Conservation (phyloP, 2,113 vertebrate species). For the Oxygymnocypris stewartii region DNA sequence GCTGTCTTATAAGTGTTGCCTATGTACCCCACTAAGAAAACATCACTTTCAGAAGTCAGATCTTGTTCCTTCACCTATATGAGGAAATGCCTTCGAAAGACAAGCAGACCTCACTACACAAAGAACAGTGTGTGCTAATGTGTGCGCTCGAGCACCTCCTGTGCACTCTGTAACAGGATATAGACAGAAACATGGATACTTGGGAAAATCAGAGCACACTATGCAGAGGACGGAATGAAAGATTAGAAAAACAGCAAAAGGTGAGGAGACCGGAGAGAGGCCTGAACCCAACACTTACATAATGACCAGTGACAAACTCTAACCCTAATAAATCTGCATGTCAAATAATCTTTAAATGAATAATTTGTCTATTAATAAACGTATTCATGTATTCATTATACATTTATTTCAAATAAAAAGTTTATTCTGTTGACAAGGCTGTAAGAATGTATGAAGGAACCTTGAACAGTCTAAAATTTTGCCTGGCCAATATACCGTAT, state of each 20-base stretch:
- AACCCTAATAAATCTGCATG: not conserved
- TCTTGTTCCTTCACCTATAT: slow-evolving; percentile 67
- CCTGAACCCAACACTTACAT: not conserved
- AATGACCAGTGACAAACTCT: slow-evolving; percentile 2
- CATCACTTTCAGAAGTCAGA: slow-evolving; percentile 75
- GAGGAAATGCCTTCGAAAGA: slow-evolving; percentile 50
- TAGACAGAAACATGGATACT: slow-evolving; percentile 33
- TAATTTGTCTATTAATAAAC: not conserved
- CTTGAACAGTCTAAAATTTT: not conserved
- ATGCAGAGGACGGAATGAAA: slow-evolving; percentile 31
- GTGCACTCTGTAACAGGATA: slow-evolving; percentile 42
- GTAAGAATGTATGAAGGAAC: not conserved
- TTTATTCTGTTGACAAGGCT: not conserved
- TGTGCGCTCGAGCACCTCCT: slow-evolving; percentile 3
- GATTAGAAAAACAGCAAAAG: slow-evolving; percentile 38
- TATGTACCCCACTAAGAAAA: slow-evolving; percentile 70
- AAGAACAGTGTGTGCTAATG: slow-evolving; percentile 45
- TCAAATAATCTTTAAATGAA: not conserved
- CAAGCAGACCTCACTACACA: slow-evolving; percentile 48
- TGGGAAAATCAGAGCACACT: slow-evolving; percentile 37
- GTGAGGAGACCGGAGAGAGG: not conserved
- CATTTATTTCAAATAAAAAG: not conserved
- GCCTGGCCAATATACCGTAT: not conserved
- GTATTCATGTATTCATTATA: not conserved
- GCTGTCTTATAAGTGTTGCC: slow-evolving; percentile 64